Evolutionary conservation across 1,140 invertebrate genomes (phyloP).

Genomic region (Brachionus plicatilis): DNA sequence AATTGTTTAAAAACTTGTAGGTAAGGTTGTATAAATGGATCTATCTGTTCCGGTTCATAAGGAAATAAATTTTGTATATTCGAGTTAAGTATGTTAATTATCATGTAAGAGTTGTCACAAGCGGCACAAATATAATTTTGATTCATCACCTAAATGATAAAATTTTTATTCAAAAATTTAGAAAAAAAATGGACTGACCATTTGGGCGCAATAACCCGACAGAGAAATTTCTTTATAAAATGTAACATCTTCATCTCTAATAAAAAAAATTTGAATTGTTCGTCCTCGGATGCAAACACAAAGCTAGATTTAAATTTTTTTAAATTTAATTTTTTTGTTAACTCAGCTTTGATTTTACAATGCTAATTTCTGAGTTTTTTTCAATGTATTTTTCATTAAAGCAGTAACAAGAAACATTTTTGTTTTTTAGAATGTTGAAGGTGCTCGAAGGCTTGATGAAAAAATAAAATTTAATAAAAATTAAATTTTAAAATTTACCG

Average conservation of each 20-base stretch:
- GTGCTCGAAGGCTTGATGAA: background rate
- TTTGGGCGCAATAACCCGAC: background rate
- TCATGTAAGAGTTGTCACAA: constrained; percentile 23
- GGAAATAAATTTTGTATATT: constrained; percentile 14
- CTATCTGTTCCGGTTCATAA: constrained; percentile 16
- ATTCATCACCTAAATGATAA: background rate
- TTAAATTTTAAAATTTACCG: background rate
- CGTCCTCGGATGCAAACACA: constrained; percentile 25
- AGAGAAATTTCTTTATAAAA: constrained; percentile 20
- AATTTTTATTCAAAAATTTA: background rate
- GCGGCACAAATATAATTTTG: constrained; percentile 29
- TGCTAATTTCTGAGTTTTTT: background rate
- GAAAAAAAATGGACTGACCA: background rate
- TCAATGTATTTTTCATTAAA: constrained; percentile 20
- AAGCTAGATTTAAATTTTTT: background rate
- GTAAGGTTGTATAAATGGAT: constrained; percentile 18
- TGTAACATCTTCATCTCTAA: background rate
- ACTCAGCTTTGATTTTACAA: background rate
- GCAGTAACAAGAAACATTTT: constrained; percentile 25
- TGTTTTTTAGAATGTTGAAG: background rate
- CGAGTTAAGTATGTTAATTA: constrained; percentile 21
- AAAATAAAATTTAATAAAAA: background rate
- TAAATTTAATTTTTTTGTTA: background rate
- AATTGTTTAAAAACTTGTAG: background rate
- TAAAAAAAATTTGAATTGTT: constrained; percentile 8